phyloP scores from a whole-genome alignment of 2,888 invertebrate species.

The Andrena chrysosceles region DNA sequence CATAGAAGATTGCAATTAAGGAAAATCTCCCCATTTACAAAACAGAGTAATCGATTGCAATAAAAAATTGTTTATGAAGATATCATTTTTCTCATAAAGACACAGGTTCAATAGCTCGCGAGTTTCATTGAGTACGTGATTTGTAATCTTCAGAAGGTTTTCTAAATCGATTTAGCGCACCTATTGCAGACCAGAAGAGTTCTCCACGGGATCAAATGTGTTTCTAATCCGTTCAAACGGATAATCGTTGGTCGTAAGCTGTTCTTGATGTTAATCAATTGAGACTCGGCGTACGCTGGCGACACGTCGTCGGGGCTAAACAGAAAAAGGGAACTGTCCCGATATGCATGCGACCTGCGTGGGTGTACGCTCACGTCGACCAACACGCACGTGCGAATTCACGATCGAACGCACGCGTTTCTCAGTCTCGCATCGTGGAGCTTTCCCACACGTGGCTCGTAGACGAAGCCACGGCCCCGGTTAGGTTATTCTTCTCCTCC shows the following conservation, averaged over 20 bases:
- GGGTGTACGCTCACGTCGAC: conserved; percentile 37
- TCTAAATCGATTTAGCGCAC: too few species aligned
- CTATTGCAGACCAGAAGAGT: too few species aligned
- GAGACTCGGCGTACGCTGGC: conserved; percentile 8
- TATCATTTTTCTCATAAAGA: too few species aligned
- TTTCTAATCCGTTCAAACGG: background rate
- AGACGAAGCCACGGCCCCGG: conserved; percentile 63
- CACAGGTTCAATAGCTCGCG: too few species aligned
- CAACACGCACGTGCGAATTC: conserved; percentile 71
- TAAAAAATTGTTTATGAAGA: too few species aligned
- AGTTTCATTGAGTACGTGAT: too few species aligned
- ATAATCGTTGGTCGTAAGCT: background rate
- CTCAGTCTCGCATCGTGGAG: conserved; percentile 82
- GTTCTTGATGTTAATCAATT: background rate
- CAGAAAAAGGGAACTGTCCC: conserved; percentile 25
- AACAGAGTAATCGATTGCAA: too few species aligned
- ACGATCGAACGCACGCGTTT: conserved; percentile 79
- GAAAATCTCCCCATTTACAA: too few species aligned
- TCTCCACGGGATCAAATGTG: too few species aligned
- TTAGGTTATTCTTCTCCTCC: conserved; percentile 65
- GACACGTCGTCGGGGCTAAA: conserved; percentile 20
- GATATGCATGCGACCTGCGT: conserved; percentile 49
- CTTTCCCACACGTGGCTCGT: conserved; percentile 80
- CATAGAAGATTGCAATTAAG: too few species aligned
- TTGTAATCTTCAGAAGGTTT: too few species aligned